These are phyloP conservation scores for Callipepla californica DNA, from an alignment of 2,113 vertebrate species.

Conservation along the genomic window DNA sequence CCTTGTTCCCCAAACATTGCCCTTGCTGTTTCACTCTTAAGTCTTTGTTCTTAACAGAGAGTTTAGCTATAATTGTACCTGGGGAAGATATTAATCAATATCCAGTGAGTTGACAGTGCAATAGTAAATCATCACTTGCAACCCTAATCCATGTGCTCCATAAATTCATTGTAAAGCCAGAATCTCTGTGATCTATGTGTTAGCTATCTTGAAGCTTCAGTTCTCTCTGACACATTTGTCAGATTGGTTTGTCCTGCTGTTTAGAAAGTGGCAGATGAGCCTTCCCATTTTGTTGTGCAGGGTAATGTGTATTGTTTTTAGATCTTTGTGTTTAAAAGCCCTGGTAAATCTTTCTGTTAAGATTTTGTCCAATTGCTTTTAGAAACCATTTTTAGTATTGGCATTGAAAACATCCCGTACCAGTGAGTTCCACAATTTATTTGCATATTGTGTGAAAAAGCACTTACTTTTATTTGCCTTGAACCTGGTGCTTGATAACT, in stretches of 20 bases:
- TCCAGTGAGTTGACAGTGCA: conserved; percentile 8
- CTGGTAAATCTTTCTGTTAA: background rate
- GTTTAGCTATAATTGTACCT: background rate
- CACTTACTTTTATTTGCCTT: conserved; percentile 63
- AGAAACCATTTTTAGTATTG: conserved; percentile 32
- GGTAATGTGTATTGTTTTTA: background rate
- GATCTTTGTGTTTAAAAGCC: background rate
- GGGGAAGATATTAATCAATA: conserved; percentile 45
- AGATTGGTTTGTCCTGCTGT: conserved; percentile 39
- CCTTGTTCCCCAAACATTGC: background rate
- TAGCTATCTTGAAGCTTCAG: conserved; percentile 45
- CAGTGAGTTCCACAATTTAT: conserved; percentile 40
- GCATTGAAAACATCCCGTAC: background rate
- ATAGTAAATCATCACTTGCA: conserved; percentile 58
- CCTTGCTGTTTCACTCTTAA: conserved; percentile 8
- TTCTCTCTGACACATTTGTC: conserved; percentile 29
- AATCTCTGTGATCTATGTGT: conserved; percentile 61
- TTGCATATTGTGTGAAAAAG: conserved; percentile 29
- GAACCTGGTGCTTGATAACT: conserved; percentile 41
- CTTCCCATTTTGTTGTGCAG: background rate
- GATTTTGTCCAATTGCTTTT: background rate
- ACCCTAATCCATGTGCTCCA: conserved; percentile 32
- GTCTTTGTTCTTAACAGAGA: background rate
- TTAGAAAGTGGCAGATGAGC: conserved; percentile 14
- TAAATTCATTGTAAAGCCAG: conserved; percentile 64